phyloP scores from a whole-genome alignment of 2,888 invertebrate species.

The Agonopterix heracliana region DNA sequence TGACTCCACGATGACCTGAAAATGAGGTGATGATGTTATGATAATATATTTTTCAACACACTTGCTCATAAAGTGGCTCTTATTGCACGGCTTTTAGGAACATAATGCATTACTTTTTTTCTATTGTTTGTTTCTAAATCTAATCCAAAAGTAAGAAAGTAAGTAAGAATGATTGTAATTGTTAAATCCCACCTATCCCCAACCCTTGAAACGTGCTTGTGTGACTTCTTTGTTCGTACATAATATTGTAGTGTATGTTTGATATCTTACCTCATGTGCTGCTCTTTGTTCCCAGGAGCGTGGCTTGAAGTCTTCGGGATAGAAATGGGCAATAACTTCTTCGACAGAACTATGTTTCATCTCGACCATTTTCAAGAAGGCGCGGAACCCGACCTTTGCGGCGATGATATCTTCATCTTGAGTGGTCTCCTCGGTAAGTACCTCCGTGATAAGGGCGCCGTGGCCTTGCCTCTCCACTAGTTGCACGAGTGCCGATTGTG shows the following conservation, averaged over 20 bases:
- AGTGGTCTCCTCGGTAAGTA: slow-evolving; percentile 86
- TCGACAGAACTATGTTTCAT: slow-evolving; percentile 87
- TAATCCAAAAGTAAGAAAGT: no score
- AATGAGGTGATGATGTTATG: no score
- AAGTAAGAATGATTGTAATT: no score
- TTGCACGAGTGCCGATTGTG: slow-evolving; percentile 89
- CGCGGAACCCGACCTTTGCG: slow-evolving; percentile 88
- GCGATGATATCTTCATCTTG: slow-evolving; percentile 86
- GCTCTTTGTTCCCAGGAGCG: slow-evolving; percentile 87
- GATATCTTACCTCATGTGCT: slow-evolving; percentile 75
- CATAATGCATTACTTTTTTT: no score
- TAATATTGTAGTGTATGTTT: neutral
- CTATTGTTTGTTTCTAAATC: no score
- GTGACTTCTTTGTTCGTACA: no score
- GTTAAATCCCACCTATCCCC: no score
- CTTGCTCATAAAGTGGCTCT: no score
- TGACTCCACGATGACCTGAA: slow-evolving; percentile 49
- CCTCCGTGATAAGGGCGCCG: slow-evolving; percentile 86
- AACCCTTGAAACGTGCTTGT: no score
- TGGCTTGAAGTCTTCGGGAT: slow-evolving; percentile 88
- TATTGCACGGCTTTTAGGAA: no score
- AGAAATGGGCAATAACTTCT: slow-evolving; percentile 88
- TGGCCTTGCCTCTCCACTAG: slow-evolving; percentile 90
- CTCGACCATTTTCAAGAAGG: slow-evolving; percentile 91
- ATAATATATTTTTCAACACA: no score